phyloP scores from a whole-genome alignment of 2,888 invertebrate genomes.

The Hedya salicella region DNA sequence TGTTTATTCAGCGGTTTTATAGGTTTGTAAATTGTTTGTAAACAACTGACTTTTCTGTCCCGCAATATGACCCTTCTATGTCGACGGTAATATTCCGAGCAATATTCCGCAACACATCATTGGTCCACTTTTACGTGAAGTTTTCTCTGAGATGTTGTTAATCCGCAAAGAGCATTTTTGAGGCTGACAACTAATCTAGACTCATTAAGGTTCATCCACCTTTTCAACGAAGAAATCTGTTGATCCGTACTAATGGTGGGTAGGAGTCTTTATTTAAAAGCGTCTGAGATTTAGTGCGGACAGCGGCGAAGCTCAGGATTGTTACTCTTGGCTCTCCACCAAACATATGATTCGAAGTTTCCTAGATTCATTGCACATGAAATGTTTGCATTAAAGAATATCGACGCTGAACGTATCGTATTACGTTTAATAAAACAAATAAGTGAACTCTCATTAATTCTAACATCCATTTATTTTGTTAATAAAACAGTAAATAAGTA shows the following conservation, averaged over 20 bases:
- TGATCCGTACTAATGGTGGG: constrained; percentile 36
- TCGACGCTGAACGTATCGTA: constrained; percentile 26
- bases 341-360: constrained; percentile 54
- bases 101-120: not conserved
- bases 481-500: not conserved
- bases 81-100: not conserved
- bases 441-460: not conserved
- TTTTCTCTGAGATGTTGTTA: not conserved
- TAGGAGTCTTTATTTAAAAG: constrained; percentile 59
- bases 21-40: no score
- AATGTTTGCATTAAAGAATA: constrained; percentile 39
- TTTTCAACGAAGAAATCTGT: constrained; percentile 24
- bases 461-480: no score
- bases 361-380: constrained; percentile 43
- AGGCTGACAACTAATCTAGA: constrained; percentile 16
- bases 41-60: no score
- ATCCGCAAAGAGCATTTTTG: constrained; percentile 11
- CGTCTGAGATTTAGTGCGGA: constrained; percentile 63
- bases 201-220: constrained; percentile 22
- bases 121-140: not conserved
- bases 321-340: constrained; percentile 67
- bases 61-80: not conserved
- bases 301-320: constrained; percentile 59
- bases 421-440: constrained; percentile 11
- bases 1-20: no score